phyloP scores from a whole-genome alignment of 1,140 invertebrate species.

The Ceratitis capitata region DNA sequence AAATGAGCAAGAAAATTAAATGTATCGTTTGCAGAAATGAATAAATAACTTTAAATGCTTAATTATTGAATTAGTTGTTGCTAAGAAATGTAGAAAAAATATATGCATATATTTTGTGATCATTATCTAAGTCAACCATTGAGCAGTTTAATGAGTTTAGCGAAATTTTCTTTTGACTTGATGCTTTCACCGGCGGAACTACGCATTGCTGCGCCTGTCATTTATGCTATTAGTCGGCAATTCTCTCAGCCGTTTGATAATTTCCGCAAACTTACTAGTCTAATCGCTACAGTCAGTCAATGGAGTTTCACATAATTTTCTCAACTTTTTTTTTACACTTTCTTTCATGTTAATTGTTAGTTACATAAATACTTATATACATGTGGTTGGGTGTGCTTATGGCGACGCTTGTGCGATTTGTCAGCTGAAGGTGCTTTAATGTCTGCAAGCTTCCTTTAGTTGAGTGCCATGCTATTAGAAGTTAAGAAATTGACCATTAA shows the following conservation, averaged over 20 bases:
- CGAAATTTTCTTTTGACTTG: not conserved
- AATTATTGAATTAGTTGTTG: not conserved
- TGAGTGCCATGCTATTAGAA: not conserved
- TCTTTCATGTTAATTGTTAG: not conserved
- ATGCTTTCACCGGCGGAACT: not conserved
- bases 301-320: not conserved
- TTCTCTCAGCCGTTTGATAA: not conserved
- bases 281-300: not conserved
- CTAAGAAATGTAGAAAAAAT: not conserved
- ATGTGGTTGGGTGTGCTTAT: not conserved
- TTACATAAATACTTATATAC: not conserved
- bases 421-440: not conserved
- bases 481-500: not conserved
- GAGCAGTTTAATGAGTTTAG: not conserved
- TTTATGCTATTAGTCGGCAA: slow-evolving; percentile 46
- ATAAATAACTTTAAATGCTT: not conserved
- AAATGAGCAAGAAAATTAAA: not conserved
- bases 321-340: not conserved
- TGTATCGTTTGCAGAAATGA: not conserved
- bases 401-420: not conserved
- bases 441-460: not conserved
- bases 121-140: not conserved
- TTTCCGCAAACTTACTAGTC: not conserved
- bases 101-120: not conserved
- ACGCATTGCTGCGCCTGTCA: not conserved